Evolutionary conservation across 2,797 vertebrate species (phyloP).

Genomic region (Pitangus sulphuratus): DNA sequence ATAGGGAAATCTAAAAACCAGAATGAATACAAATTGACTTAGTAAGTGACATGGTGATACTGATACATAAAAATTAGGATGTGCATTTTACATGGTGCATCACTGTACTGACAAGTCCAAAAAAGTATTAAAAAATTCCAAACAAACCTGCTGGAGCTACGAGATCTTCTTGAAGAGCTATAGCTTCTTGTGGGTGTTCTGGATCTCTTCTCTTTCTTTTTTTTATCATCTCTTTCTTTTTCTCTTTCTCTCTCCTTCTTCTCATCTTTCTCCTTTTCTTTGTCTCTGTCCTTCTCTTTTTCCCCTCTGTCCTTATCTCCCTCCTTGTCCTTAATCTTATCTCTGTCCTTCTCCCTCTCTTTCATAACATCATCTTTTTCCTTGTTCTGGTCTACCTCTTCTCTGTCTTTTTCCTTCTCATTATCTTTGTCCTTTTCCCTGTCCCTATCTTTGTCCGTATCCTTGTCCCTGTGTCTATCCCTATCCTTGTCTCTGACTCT

Average conservation of each 20-base stretch:
- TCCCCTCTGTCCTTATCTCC: slow-evolving; percentile 12
- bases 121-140: background rate
- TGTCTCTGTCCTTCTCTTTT: slow-evolving; percentile 9
- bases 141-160: slow-evolving; percentile 84
- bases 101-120: background rate
- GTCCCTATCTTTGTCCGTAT: background rate
- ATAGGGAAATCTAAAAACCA: background rate
- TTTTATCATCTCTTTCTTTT: slow-evolving; percentile 78
- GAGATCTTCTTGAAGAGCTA: slow-evolving; percentile 78
- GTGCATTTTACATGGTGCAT: background rate
- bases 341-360: slow-evolving; percentile 19
- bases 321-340: slow-evolving; percentile 30
- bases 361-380: slow-evolving; percentile 2
- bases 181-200: slow-evolving; percentile 81
- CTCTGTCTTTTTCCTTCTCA: slow-evolving; percentile 71
- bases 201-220: slow-evolving; percentile 81
- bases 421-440: background rate
- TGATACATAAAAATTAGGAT: background rate
- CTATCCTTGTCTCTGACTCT: slow-evolving; percentile 15
- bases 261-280: slow-evolving; percentile 50
- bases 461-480: background rate
- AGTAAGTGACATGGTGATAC: background rate
- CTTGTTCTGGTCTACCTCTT: slow-evolving; percentile 52
- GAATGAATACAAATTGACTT: background rate
- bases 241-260: slow-evolving; percentile 55